These are phyloP conservation scores for Apostichopus leukothele DNA, from an alignment of 53 echinoderm and acorn worm species.

Conservation along the genomic window DNA sequence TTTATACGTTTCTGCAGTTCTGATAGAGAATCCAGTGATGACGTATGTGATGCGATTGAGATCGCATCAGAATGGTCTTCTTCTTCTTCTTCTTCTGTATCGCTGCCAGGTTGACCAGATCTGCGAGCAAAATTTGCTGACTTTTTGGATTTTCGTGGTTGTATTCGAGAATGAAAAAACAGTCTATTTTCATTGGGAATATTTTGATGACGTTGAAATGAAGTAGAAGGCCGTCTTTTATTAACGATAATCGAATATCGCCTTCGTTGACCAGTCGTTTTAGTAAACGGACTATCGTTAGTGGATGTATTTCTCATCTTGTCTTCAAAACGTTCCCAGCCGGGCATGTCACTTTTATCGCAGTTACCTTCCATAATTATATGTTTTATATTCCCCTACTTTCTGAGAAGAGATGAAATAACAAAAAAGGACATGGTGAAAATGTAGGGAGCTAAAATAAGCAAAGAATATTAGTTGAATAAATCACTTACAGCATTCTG, in stretches of 20 bases:
- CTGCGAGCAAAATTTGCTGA: not conserved
- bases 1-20: slow-evolving; percentile 29
- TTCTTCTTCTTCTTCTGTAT: not conserved
- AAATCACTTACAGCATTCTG: too few species aligned
- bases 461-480: too few species aligned
- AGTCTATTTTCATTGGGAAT: slow-evolving; percentile 30
- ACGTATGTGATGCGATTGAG: not conserved
- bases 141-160: not conserved
- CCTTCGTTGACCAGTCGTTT: not conserved
- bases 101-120: too few species aligned
- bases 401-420: too few species aligned
- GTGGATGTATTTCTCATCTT: not conserved
- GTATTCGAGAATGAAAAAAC: not conserved
- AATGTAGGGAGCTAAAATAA: too few species aligned
- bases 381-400: too few species aligned
- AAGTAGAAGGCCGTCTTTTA: slow-evolving; percentile 12
- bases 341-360: not conserved
- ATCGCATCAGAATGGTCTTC: not conserved
- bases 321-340: not conserved
- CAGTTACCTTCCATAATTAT: too few species aligned
- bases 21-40: slow-evolving; percentile 33
- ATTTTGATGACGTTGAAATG: not conserved
- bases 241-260: slow-evolving; percentile 21
- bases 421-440: too few species aligned
- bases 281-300: not conserved